Conservation (phyloP, 2,888 invertebrate species). For the Agriotes lineatus region DNA sequence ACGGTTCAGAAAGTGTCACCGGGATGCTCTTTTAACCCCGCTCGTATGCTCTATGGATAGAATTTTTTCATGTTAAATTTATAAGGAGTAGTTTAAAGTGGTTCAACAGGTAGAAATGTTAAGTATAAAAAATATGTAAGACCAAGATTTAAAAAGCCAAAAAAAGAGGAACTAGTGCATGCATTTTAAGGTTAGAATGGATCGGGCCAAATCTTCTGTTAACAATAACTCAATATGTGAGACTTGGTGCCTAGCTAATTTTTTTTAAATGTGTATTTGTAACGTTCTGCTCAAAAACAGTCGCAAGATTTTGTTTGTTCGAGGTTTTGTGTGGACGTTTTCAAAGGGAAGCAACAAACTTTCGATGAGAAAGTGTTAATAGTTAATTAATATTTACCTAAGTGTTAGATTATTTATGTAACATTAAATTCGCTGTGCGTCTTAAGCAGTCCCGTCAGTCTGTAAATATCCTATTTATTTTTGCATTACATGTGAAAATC, state of each 20-base stretch:
- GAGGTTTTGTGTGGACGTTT: background rate
- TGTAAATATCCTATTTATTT: slow-evolving; percentile 26
- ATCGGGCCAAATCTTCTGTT: slow-evolving; percentile 2
- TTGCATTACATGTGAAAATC: slow-evolving; percentile 12
- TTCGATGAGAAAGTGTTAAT: slow-evolving; percentile 5
- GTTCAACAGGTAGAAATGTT: slow-evolving; percentile 20
- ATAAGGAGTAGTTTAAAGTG: slow-evolving; percentile 8
- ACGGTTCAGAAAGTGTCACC: background rate
- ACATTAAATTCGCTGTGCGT: slow-evolving; percentile 10
- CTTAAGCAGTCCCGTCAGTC: background rate
- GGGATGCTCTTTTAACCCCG: background rate
- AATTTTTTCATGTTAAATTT: slow-evolving; percentile 6
- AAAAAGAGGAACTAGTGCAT: slow-evolving; percentile 20
- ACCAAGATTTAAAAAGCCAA: slow-evolving; percentile 17
- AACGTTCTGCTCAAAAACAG: slow-evolving; percentile 23
- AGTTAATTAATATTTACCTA: slow-evolving; percentile 18
- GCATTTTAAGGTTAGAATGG: slow-evolving; percentile 15
- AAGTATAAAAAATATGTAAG: slow-evolving; percentile 28
- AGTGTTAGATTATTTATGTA: slow-evolving; percentile 26
- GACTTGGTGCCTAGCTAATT: slow-evolving; percentile 40
- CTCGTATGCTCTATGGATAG: background rate
- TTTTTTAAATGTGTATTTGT: slow-evolving; percentile 20
- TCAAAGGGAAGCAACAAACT: background rate
- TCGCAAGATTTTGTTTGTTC: slow-evolving; percentile 9
- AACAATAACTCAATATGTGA: slow-evolving; percentile 34